Percentiles rank a stretch among this genome's conserved stretches.
These are phyloP conservation scores for Tetropium fuscum DNA, from an alignment of 2,888 invertebrate genomes.

Conservation along the genomic window DNA sequence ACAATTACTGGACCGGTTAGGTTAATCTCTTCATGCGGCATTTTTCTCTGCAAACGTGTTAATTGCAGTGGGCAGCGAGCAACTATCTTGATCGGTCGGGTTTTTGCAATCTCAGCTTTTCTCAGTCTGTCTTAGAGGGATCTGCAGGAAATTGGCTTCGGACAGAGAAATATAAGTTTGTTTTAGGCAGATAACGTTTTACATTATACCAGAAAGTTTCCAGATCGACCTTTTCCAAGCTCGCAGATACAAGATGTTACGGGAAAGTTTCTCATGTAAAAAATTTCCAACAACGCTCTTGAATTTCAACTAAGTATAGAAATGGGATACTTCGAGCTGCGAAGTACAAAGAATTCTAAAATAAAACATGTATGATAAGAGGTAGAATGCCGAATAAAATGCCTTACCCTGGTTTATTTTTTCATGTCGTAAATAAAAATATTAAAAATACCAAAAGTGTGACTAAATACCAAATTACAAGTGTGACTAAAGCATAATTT, in stretches of 20 bases:
- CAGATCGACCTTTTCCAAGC: conserved; percentile 47
- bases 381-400: conserved; percentile 16
- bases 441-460: too few species aligned
- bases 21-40: conserved; percentile 38
- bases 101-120: conserved; percentile 57
- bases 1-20: conserved; percentile 41
- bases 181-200: conserved; percentile 57
- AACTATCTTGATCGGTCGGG: conserved; percentile 55
- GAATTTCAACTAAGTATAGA: conserved; percentile 51
- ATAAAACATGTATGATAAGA: conserved; percentile 40
- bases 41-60: conserved; percentile 51
- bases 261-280: conserved; percentile 55
- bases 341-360: conserved; percentile 39
- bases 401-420: too few species aligned
- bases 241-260: conserved; percentile 56
- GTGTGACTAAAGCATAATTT: too few species aligned
- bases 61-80: conserved; percentile 54
- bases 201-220: conserved; percentile 57
- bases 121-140: conserved; percentile 51
- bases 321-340: conserved; percentile 36
- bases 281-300: conserved; percentile 54
- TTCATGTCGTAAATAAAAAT: too few species aligned
- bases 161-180: conserved; percentile 60
- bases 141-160: conserved; percentile 57
- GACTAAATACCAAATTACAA: too few species aligned